Evolutionary conservation across 1,140 invertebrate species (phyloP), one percentile per base, ranked within the genome.

Genomic region (Parapsyche elsis): DNA sequence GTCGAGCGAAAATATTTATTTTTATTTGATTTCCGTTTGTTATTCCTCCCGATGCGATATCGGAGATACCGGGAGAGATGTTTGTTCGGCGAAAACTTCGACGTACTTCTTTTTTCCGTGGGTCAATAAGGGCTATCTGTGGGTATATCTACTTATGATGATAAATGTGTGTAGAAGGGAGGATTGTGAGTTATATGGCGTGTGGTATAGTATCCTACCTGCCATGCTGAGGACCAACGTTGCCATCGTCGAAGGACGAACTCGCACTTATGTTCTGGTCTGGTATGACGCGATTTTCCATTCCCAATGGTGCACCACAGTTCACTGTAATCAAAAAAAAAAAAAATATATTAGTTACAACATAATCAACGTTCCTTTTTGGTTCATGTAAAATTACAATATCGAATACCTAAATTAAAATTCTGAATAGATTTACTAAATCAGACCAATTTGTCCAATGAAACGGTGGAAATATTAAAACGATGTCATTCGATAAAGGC

Each of bases 201-300:
- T 7, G 30, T 7, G 30, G 7, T 38, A 38, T 38, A 38, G 16
- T 1, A 12, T 4, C 90, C 91, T 90, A 97, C 96, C 96, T 94
- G 84, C 94, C 95, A 88, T 96, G 96, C 86, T 96, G 94, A 16
- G 96, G 96, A 59, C 96, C 96, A 71, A 97, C 95, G 85, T 95
- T 96, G 86, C 95, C 95, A 84, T 93, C 92, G 87, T 97, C 95
- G 88, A 96, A 96, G 38, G 95, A 96, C 59, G 95, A 97, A 82
- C 95, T 96, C 80, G 96, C 96, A 12, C 92, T 93, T 82, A 98
- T 95, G 85, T 95, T 94, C 84, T 92, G 91, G 87, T 97, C 94
- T 64, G 93, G 92, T 84, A 98, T 97, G 84, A 92, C 91, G 81
- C 95, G 95, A 84, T 94, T 95, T 89, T 97, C 95, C 95, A 98